Evolutionary conservation across 2,888 invertebrate genomes (phyloP), one percentile per base, ranked within the genome.

Genomic region (Chrysolina haemoptera): DNA sequence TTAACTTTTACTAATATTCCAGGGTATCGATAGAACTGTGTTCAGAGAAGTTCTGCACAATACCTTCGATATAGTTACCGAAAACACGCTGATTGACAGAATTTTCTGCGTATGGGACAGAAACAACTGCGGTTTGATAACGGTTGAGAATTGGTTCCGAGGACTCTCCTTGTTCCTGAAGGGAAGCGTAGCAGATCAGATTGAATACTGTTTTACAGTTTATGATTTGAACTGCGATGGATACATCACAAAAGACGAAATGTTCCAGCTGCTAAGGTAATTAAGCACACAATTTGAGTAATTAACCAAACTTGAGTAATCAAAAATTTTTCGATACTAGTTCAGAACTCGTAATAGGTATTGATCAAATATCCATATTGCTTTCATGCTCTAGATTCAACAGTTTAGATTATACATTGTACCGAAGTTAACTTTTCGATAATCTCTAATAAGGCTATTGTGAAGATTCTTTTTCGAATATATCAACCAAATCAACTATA

Each of bases 161-260:
- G 91, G 94, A 0, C 88, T 95, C 83, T 92, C 93, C 0, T 88
- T 94, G 0, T 94, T 93, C 82, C 88, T 95, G 11, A 90, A 92
- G 40, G 93, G 94, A 0, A 89, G 89, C 40, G 84, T 92, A 20
- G 90, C 92, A 16, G 93, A 94, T 82, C 91, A 92, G 78, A 93
- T 93, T 71, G 85, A 89, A 53, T 95, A 92, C 81, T 92, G 92
- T 64, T 94, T 93, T 83, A 89, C 90, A 76, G 93, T 93, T 63
- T 95, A 95, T 81, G 94, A 95, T 84, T 86, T 94, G 10, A 90
- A 94, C 73, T 90, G 91, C 0, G 93, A 93, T 82, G 93, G 93
- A 0, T 88, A 89, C 76, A 90, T 95, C n/a, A 91, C 93, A 35
- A 90, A 94, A 68, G 95, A 95, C 82, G 93, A 93, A 73, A 93